Evolutionary conservation across 2,888 invertebrate species (phyloP).

Genomic region (Sisyra terminalis): DNA sequence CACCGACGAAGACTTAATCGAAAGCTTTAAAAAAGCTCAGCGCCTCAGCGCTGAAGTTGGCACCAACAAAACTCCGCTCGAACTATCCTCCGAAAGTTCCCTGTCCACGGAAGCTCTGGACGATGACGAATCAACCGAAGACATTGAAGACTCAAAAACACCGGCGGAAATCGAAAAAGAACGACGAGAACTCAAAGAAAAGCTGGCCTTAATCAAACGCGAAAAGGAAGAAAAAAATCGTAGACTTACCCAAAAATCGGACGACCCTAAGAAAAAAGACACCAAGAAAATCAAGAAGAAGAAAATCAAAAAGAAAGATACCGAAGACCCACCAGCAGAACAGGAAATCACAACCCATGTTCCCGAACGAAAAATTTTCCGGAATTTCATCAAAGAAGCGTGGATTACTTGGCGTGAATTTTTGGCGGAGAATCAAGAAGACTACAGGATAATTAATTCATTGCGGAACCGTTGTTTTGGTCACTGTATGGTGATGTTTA

Average conservation of each 20-base stretch:
- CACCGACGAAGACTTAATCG: conserved; percentile 33
- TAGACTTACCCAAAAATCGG: conserved; percentile 11
- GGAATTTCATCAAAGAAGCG: conserved; percentile 18
- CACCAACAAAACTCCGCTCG: conserved; percentile 1
- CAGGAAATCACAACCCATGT: conserved; percentile 14
- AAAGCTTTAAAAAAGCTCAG: conserved; percentile 30
- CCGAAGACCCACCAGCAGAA: background rate
- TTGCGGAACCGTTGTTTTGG: conserved; percentile 50
- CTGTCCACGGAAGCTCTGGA: conserved; percentile 17
- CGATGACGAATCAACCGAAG: conserved; percentile 25
- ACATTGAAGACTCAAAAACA: conserved; percentile 21
- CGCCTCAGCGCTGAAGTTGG: conserved; percentile 24
- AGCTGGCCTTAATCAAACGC: conserved; percentile 19
- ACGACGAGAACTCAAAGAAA: conserved; percentile 14
- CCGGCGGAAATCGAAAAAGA: conserved; percentile 15
- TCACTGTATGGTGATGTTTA: conserved; percentile 48
- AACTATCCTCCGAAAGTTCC: conserved; percentile 3
- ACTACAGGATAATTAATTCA: conserved; percentile 34
- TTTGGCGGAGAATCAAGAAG: conserved; percentile 36
- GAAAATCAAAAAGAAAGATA: conserved; percentile 16
- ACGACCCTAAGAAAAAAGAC: background rate
- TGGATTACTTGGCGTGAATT: conserved; percentile 38
- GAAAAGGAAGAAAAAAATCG: conserved; percentile 25
- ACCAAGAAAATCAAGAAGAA: conserved; percentile 14
- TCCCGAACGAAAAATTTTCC: conserved; percentile 9